phyloP scores from a whole-genome alignment of 1,140 invertebrate genomes.

The Drosophila kohkoa region DNA sequence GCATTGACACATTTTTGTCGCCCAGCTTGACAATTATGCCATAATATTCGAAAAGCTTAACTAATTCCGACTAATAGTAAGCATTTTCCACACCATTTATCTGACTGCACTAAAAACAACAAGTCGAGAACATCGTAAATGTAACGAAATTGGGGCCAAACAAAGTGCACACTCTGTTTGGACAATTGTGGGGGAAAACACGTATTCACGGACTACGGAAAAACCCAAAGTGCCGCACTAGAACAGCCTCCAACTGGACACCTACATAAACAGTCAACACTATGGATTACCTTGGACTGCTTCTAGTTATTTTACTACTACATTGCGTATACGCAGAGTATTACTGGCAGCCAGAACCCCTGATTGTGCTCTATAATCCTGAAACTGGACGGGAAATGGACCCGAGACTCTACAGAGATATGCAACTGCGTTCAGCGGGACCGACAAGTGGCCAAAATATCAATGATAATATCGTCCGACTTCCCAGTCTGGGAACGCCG shows the following conservation, averaged over 20 bases:
- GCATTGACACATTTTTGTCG: slow-evolving; percentile 68
- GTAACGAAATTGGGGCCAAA: slow-evolving; percentile 37
- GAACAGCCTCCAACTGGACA: slow-evolving; percentile 26
- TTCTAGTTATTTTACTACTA: slow-evolving; percentile 9
- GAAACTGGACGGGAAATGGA: slow-evolving; percentile 37
- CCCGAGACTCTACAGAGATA: neutral
- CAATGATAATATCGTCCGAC: slow-evolving; percentile 55
- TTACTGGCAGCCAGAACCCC: neutral
- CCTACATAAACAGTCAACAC: slow-evolving; percentile 28
- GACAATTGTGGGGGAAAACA: slow-evolving; percentile 71
- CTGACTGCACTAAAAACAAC: slow-evolving; percentile 11
- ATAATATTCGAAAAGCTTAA: neutral
- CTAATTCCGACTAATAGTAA: slow-evolving; percentile 59
- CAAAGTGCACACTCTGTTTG: slow-evolving; percentile 60
- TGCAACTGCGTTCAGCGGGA: neutral
- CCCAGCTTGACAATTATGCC: neutral
- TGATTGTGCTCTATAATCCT: slow-evolving; percentile 52
- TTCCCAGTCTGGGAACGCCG: slow-evolving; percentile 54
- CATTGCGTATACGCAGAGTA: slow-evolving; percentile 38
- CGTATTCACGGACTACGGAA: slow-evolving; percentile 27
- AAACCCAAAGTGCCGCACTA: slow-evolving; percentile 18
- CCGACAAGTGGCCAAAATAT: neutral
- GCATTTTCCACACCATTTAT: slow-evolving; percentile 72
- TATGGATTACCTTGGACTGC: slow-evolving; percentile 47
- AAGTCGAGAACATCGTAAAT: slow-evolving; percentile 26